These are phyloP conservation scores for Argopecten irradians DNA, from an alignment of 1,140 invertebrate species.

Conservation along the genomic window DNA sequence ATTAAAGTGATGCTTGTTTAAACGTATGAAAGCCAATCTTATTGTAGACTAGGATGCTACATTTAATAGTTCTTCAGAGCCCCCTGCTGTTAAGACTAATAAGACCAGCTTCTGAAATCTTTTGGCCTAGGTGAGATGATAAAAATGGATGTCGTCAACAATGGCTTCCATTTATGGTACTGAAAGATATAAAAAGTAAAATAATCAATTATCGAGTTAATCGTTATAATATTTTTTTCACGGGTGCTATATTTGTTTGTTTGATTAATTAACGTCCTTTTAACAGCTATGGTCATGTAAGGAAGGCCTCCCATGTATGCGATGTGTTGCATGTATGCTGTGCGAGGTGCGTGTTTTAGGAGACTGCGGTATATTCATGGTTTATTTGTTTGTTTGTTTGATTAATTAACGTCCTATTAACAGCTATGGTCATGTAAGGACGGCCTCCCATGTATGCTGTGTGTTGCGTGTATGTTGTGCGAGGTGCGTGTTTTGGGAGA, in stretches of 20 bases:
- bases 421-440: too few relatives aligned
- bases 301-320: too few relatives aligned
- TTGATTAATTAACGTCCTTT: too few relatives aligned
- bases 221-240: slow-evolving; percentile 52
- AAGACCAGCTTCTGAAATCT: slow-evolving; percentile 36
- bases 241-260: slow-evolving; percentile 42
- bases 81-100: slow-evolving; percentile 33
- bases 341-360: too few relatives aligned
- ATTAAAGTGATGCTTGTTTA: neutral
- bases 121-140: slow-evolving; percentile 48
- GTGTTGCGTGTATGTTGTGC: too few relatives aligned
- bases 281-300: too few relatives aligned
- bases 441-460: too few relatives aligned
- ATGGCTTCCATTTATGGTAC: slow-evolving; percentile 42
- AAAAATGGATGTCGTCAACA: slow-evolving; percentile 47
- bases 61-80: slow-evolving; percentile 32
- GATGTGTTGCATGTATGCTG: too few relatives aligned
- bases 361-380: too few relatives aligned
- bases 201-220: slow-evolving; percentile 48
- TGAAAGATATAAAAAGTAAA: slow-evolving; percentile 28
- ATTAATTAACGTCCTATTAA: too few relatives aligned
- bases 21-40: neutral
- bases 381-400: too few relatives aligned
- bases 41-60: neutral
- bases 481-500: too few relatives aligned